Percentiles rank a stretch among this genome's conserved stretches.
Evolutionary conservation across 2,888 invertebrate species (phyloP).

Genomic region (Erebia palarica): DNA sequence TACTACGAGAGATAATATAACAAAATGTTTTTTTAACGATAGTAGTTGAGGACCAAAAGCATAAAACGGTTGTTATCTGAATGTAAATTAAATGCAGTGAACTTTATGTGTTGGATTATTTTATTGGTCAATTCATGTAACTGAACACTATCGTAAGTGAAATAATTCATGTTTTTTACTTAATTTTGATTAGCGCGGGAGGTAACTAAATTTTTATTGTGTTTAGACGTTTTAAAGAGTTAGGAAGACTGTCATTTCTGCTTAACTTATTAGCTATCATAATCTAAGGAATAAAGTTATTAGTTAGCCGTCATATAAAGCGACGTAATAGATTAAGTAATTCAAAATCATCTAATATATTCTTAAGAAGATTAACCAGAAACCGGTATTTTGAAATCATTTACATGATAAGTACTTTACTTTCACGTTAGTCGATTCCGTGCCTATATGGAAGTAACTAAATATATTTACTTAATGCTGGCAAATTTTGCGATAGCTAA

Average conservation of each 20-base stretch:
- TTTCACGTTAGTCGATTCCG: neutral
- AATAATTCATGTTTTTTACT: neutral
- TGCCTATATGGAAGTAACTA: conserved; percentile 19
- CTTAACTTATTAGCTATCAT: neutral
- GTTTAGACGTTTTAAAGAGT: neutral
- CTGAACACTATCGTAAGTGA: conserved; percentile 3
- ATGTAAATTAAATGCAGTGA: neutral
- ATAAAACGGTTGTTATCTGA: neutral
- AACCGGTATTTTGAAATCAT: conserved; percentile 6
- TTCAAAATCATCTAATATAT: neutral
- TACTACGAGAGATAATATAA: conserved; percentile 20
- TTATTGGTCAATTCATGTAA: conserved; percentile 7
- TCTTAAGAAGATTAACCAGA: neutral
- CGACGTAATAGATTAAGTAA: neutral
- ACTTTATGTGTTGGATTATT: conserved; percentile 9
- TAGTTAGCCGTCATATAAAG: neutral
- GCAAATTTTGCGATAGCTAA: conserved; percentile 29
- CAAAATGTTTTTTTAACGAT: neutral
- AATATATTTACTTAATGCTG: conserved; percentile 21
- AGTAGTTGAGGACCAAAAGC: neutral
- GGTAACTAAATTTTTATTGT: neutral
- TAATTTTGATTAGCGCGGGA: neutral
- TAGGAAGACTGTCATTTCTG: neutral
- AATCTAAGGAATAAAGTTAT: neutral
- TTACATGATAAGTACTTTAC: conserved; percentile 5